Percentiles rank a stretch among this genome's conserved stretches.
phyloP scores from a whole-genome alignment of 2,888 invertebrate species.

The Cylloceria caligata region DNA sequence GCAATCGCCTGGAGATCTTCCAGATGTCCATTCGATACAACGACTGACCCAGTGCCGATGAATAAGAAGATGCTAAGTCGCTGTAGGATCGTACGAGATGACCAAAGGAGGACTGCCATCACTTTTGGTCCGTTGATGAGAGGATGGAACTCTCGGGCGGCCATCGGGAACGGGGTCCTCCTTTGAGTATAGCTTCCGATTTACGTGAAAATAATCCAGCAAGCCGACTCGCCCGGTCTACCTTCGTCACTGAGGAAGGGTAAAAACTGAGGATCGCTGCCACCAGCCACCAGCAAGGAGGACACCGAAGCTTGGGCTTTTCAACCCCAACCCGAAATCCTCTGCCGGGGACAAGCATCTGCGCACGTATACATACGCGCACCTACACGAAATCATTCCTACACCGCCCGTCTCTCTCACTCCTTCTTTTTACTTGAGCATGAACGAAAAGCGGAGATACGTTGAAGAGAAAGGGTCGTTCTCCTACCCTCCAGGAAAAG shows the following conservation, averaged over 20 bases:
- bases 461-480: slow-evolving; percentile 27
- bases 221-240: slow-evolving; percentile 52
- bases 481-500: slow-evolving; percentile 53
- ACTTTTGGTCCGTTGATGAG: slow-evolving; percentile 26
- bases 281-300: slow-evolving; percentile 55
- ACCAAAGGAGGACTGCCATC: slow-evolving; percentile 52
- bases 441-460: slow-evolving; percentile 40
- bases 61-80: not conserved
- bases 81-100: not conserved
- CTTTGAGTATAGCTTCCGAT: slow-evolving; percentile 2
- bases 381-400: slow-evolving; percentile 13
- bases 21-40: not conserved
- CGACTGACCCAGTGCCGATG: not conserved
- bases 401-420: slow-evolving; percentile 29
- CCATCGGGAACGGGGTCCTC: slow-evolving; percentile 52
- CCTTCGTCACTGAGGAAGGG: slow-evolving; percentile 68
- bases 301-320: slow-evolving; percentile 46
- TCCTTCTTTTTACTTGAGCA: slow-evolving; percentile 51
- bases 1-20: slow-evolving; percentile 3
- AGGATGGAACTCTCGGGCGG: slow-evolving; percentile 22
- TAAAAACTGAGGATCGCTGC: slow-evolving; percentile 67
- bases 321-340: slow-evolving; percentile 57
- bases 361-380: slow-evolving; percentile 47
- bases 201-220: slow-evolving; percentile 47
- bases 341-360: slow-evolving; percentile 42